These are phyloP conservation scores for Petrosia ficiformis DNA, from an alignment of 37 sponge, comb jelly and placozoan species.

Conservation along the genomic window DNA sequence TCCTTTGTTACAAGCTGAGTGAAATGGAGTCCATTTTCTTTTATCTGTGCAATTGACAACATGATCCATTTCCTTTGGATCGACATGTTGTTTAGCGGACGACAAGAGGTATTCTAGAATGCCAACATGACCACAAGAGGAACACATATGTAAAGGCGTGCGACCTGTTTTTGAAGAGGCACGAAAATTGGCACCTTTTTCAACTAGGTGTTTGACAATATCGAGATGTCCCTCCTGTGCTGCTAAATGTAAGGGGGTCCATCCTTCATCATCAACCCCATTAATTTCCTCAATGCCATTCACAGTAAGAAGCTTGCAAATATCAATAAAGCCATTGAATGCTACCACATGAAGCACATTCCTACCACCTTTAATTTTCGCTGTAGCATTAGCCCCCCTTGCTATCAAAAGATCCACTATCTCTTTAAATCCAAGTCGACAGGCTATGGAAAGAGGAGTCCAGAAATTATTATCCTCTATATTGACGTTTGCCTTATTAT, in stretches of 20 bases:
- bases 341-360: constrained; percentile 67
- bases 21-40: constrained; percentile 57
- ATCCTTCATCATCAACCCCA: constrained; percentile 49
- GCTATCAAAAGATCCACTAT: constrained; percentile 35
- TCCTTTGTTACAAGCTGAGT: constrained; percentile 72
- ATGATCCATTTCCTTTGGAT: too few relatives aligned
- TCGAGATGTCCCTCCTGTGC: constrained; percentile 45
- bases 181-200: constrained; percentile 39
- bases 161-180: constrained; percentile 40
- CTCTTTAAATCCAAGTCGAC: constrained; percentile 50
- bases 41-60: constrained; percentile 51
- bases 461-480: constrained; percentile 61
- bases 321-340: constrained; percentile 35
- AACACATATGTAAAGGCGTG: constrained; percentile 62
- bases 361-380: constrained; percentile 52
- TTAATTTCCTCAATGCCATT: constrained; percentile 37
- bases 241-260: constrained; percentile 74
- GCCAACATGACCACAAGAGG: constrained; percentile 40
- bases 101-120: constrained; percentile 45
- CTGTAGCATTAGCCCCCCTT: constrained; percentile 38
- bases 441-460: constrained; percentile 69
- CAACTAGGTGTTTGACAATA: constrained; percentile 39
- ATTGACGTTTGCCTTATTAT: constrained; percentile 41
- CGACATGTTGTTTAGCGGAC: constrained; percentile 17
- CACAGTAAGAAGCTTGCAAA: constrained; percentile 38